Conservation (phyloP, 2,888 invertebrate genomes). For the Mimachlamys varia region DNA sequence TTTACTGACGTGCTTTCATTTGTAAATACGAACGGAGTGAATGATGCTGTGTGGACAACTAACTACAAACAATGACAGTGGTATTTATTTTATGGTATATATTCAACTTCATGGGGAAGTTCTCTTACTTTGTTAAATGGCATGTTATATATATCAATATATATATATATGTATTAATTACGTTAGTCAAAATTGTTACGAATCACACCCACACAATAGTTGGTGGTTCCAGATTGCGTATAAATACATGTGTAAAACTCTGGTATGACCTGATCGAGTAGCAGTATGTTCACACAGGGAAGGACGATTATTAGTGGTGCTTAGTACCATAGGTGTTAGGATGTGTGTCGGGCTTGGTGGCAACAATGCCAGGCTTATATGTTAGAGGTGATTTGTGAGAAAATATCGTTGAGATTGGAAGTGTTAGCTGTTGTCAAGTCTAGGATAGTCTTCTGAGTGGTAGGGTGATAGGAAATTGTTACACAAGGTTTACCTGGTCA, state of each 20-base stretch:
- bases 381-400: background rate
- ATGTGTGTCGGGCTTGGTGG: background rate
- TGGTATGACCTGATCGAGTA: background rate
- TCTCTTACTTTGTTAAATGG: slow-evolving; percentile 20
- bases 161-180: background rate
- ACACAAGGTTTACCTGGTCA: background rate
- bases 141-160: slow-evolving; percentile 21
- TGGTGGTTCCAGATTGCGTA: background rate
- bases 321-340: background rate
- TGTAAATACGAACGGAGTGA: slow-evolving; percentile 3
- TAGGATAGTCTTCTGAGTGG: background rate
- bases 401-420: background rate
- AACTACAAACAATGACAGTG: slow-evolving; percentile 12
- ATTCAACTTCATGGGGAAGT: background rate
- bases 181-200: background rate
- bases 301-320: background rate
- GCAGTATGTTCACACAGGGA: background rate
- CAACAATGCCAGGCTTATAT: background rate
- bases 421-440: background rate
- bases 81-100: slow-evolving; percentile 5
- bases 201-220: background rate
- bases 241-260: background rate
- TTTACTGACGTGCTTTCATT: slow-evolving; percentile 34
- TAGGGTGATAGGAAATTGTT: background rate
- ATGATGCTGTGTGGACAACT: background rate